Base-by-base conservation (phyloP, 64 coral and sea anemone genomes). In the Stylophora pistillata region DNA sequence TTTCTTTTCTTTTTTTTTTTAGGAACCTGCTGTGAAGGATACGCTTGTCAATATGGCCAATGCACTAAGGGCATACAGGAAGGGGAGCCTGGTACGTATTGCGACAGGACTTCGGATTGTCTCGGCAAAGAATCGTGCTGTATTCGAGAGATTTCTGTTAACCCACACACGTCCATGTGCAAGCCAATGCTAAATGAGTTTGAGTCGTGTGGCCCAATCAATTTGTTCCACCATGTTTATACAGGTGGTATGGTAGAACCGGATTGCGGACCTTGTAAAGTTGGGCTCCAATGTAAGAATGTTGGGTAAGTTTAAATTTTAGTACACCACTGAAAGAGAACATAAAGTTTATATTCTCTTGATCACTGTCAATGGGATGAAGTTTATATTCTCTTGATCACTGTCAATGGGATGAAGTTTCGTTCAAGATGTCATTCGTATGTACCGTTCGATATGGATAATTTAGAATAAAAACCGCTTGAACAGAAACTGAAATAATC, bases 141-240 rank as follows among this genome's bases (percentile, higher is more conserved):
- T 74, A 82, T 96, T 21, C 86, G 95, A 30, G 95, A 96, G 84
- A 86, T 96, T 55, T 89, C 95, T 15, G 75, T 96, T 21, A 93
- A 93, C 37, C 81, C 91, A 26, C 87, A 74, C 55, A 66, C 90
- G 10, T 96, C 95, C 27, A 26, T 96, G 16, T 96, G 95, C 73
- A 96, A 96, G 71, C 95, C 95, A 68, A 82, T 96, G 91, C 65
- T 96, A 1, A 47, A 93, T 18, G 95, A 96, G 32, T 96, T 78
- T 70, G 95, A 96, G 76, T 96, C 95, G 30, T 96, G 95, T 72
- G 95, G 95, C 30, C 95, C 95, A 88, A 96, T 96, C 34, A 96
- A 96, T 86, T 86, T 96, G 30, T 96, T 96, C 27, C 95, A 93
- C 56, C 95, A 96, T 47, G 71, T 96, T 71, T 96, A 96, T 77